A percentile compares a stretch with the other conserved stretches of the same genome.
Evolutionary conservation across 92 coral and sea anemone genomes (phyloP).

Genomic region (Isaurus tuberculatus): DNA sequence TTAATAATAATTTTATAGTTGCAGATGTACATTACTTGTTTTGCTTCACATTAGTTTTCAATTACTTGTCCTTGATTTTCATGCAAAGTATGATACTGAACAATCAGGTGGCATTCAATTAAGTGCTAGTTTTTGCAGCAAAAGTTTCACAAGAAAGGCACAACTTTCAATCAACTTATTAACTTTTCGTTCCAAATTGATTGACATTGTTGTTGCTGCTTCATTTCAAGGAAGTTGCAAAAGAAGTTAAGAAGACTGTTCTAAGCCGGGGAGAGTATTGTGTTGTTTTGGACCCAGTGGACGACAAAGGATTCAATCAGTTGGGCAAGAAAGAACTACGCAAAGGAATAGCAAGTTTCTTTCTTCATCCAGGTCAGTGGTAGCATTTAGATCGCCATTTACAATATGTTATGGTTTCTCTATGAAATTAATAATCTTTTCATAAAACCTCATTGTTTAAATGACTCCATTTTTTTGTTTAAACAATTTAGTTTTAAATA

Average conservation of each 20-base stretch:
- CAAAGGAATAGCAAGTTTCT: conserved; percentile 77
- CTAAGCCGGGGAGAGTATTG: conserved; percentile 81
- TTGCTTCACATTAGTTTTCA: no score
- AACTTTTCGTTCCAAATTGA: not conserved
- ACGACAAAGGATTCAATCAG: conserved; percentile 86
- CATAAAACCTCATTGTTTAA: no score
- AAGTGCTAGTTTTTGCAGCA: no score
- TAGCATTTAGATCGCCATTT: not conserved
- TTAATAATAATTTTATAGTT: no score
- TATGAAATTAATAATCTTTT: not conserved
- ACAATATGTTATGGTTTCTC: not conserved
- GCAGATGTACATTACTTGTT: no score
- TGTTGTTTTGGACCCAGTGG: conserved; percentile 84
- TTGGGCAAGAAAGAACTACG: conserved; percentile 85
- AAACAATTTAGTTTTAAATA: no score
- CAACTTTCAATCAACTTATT: no score
- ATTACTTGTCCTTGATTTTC: no score
- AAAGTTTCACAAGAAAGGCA: no score
- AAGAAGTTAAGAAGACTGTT: conserved; percentile 77
- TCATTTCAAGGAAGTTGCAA: conserved; percentile 66
- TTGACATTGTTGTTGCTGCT: not conserved
- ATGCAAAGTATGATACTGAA: no score
- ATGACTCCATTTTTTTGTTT: no score
- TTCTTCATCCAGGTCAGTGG: conserved; percentile 86
- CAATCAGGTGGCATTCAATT: no score